These are phyloP conservation scores for Punctoribates punctum DNA, from an alignment of 2,888 invertebrate genomes.

Conservation along the genomic window DNA sequence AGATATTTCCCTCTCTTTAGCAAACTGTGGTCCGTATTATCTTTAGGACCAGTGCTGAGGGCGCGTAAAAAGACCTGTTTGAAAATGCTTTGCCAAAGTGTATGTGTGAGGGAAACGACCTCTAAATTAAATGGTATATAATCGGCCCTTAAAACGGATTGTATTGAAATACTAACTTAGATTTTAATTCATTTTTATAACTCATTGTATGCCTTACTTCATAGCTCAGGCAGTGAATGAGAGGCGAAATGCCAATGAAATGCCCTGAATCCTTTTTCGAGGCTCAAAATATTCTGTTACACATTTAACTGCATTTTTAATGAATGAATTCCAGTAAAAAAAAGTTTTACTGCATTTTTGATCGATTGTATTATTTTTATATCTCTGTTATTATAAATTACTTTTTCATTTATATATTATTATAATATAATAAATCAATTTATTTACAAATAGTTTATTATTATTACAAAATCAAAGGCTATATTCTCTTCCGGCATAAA, in stretches of 20 bases:
- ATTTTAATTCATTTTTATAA: background rate
- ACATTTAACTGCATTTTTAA: background rate
- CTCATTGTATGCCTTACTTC: background rate
- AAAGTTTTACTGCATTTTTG: background rate
- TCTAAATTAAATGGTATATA: conserved; percentile 20
- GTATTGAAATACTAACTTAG: conserved; percentile 17
- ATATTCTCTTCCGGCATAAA: conserved; percentile 2
- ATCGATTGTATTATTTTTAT: background rate
- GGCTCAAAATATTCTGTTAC: background rate
- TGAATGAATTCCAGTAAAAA: no score
- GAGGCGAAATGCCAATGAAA: background rate
- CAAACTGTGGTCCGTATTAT: background rate
- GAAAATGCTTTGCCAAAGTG: background rate
- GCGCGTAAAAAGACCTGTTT: conserved; percentile 29
- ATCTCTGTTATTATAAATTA: background rate
- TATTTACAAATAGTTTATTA: conserved; percentile 4
- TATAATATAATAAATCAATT: background rate
- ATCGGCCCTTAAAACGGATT: background rate
- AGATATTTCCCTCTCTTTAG: background rate
- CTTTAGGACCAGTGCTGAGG: background rate
- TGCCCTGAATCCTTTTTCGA: background rate
- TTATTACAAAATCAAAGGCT: background rate
- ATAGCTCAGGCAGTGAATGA: background rate
- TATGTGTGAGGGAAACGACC: background rate
- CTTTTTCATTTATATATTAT: conserved; percentile 2